These are phyloP conservation scores for Shinisaurus crocodilurus DNA, from an alignment of 2,113 vertebrate genomes.

Conservation along the genomic window DNA sequence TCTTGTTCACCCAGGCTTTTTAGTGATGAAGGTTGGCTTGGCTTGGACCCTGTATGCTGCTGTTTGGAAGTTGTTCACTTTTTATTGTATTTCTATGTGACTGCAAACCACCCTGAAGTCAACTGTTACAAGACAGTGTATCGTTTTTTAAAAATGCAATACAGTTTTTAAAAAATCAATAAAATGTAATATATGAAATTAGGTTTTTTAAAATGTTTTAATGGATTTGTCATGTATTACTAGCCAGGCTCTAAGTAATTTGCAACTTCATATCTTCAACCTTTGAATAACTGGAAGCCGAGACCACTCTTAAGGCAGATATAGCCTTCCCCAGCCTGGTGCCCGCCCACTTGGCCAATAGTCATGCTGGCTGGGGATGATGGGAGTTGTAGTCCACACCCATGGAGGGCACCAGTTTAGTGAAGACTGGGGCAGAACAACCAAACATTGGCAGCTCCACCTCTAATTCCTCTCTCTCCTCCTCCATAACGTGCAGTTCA, in stretches of 20 bases:
- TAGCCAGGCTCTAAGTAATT: background rate
- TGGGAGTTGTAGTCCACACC: no score
- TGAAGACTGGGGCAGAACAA: background rate
- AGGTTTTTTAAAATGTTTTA: background rate
- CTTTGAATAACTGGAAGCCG: background rate
- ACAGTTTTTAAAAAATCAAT: no score
- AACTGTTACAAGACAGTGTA: background rate
- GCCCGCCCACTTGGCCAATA: no score
- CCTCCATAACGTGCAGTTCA: no score
- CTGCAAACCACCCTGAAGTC: background rate
- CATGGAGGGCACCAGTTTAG: no score
- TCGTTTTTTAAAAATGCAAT: background rate
- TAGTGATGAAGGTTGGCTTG: background rate
- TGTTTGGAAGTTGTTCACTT: background rate
- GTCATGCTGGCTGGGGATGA: no score
- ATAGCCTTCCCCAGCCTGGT: no score
- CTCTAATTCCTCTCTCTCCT: background rate
- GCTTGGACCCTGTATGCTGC: background rate
- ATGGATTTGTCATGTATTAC: background rate
- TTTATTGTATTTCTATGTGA: background rate
- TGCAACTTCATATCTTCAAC: background rate
- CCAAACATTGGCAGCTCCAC: background rate
- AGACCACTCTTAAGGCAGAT: background rate
- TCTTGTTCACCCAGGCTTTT: background rate
- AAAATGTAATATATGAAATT: no score